These are phyloP conservation scores for Bergia puertoricense DNA, from an alignment of 92 coral and sea anemone genomes.

Conservation along the genomic window DNA sequence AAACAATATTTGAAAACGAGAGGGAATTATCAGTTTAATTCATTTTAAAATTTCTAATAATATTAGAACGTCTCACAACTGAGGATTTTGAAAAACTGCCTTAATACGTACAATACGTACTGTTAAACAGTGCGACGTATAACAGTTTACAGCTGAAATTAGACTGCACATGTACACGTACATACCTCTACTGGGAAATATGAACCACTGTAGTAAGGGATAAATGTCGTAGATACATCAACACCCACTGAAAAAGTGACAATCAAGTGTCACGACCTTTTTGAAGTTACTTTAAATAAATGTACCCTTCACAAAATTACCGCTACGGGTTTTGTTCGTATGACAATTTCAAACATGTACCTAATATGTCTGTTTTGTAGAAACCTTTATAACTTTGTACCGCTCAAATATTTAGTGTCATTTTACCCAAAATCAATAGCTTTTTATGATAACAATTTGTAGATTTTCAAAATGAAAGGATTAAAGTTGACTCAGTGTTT, in stretches of 20 bases:
- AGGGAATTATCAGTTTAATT: too few relatives aligned
- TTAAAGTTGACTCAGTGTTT: too few relatives aligned
- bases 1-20: background rate
- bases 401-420: too few relatives aligned
- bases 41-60: background rate
- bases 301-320: too few relatives aligned
- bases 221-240: constrained; percentile 74
- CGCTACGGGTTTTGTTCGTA: too few relatives aligned
- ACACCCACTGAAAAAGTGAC: constrained; percentile 73
- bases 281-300: background rate
- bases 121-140: background rate
- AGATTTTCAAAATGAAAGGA: too few relatives aligned
- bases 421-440: too few relatives aligned
- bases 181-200: constrained; percentile 51
- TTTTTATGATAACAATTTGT: too few relatives aligned
- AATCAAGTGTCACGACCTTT: background rate
- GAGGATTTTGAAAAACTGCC: background rate
- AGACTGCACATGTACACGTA: background rate
- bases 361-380: too few relatives aligned
- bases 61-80: background rate
- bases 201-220: constrained; percentile 88
- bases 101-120: too few relatives aligned
- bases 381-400: too few relatives aligned
- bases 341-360: too few relatives aligned
- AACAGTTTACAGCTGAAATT: background rate